These are phyloP conservation scores for Pterobdella sp. DNA, from an alignment of 2,888 invertebrate genomes.

Conservation along the genomic window DNA sequence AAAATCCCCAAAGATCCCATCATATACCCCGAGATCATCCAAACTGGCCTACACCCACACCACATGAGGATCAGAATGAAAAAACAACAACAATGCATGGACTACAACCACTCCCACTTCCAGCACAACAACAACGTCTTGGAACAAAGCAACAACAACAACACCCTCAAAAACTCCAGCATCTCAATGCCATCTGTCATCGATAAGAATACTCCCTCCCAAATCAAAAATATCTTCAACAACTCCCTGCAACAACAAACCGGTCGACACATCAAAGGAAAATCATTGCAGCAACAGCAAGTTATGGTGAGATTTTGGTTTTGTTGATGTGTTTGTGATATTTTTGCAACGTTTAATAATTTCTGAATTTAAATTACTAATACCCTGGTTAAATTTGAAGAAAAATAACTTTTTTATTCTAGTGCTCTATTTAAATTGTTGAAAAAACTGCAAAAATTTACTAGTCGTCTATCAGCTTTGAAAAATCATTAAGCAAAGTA, in stretches of 20 bases:
- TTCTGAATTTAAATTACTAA: too few relatives aligned
- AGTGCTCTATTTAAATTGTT: too few relatives aligned
- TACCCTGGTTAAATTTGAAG: too few relatives aligned
- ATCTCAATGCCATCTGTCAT: conserved; percentile 23
- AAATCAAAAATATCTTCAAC: conserved; percentile 9
- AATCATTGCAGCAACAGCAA: conserved; percentile 17
- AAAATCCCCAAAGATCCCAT: conserved; percentile 24
- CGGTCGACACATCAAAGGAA: conserved; percentile 25
- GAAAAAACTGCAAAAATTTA: too few relatives aligned
- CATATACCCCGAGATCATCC: conserved; percentile 25
- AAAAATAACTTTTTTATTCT: too few relatives aligned
- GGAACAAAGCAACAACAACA: not conserved
- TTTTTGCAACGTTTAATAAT: too few relatives aligned
- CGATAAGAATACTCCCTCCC: not conserved
- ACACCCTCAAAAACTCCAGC: conserved; percentile 10
- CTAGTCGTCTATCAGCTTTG: too few relatives aligned
- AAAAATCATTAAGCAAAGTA: too few relatives aligned
- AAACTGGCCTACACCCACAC: conserved; percentile 10
- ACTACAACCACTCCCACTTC: conserved; percentile 6
- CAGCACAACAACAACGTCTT: not conserved
- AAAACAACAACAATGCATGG: not conserved
- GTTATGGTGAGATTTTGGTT: not conserved
- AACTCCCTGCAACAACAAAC: conserved; percentile 7
- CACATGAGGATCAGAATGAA: not conserved
- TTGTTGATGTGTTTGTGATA: too few relatives aligned